Evolutionary conservation across 1,140 invertebrate species (phyloP), one percentile per base, ranked within the genome.

Genomic region (Pectinophora gossypiella): DNA sequence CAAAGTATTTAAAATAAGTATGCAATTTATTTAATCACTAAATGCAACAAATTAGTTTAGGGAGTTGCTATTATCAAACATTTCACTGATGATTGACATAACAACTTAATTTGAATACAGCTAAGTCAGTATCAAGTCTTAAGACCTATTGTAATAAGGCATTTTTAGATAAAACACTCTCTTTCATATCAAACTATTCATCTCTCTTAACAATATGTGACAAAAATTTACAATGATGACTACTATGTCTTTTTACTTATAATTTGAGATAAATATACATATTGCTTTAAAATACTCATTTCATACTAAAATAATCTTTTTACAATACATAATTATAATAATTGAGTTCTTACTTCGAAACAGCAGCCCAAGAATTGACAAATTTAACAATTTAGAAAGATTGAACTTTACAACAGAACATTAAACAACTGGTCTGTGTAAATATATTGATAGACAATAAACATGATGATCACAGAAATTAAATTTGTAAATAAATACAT

Each of bases 91-190:
- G 62, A 78, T 66, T 66, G 69, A 79, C 59, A 67, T 74, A 79
- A 80, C 76, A 81, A 78, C 70, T 66, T 81, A 61, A 49, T 64
- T 48, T 58, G 69, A 57, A 45, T 56, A 56, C 72, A 83, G 68
- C 76, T 86, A 83, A 75, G 72, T 86, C 83, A 86, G 83, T 86
- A 86, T 81, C 74, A 80, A 84, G 80, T 84, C 80, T 86, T 86
- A 82, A 60, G 58, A 79, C 68, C 75, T 81, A 81, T 75, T 82
- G 70, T 85, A 82, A 77, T 85, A 87, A 87, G 83, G 83, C 83
- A 85, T 79, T 84, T 80, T 86, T 78, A 78, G 74, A 81, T 84
- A 85, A 82, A 86, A 82, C 79, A 81, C 72, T 82, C 64, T 77
- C 74, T n/a, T n/a, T 83, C 71, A 85, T 85, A 86, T 80, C 76